Base-by-base conservation (phyloP, 2,888 invertebrate genomes). In the Cylloceria caligata region DNA sequence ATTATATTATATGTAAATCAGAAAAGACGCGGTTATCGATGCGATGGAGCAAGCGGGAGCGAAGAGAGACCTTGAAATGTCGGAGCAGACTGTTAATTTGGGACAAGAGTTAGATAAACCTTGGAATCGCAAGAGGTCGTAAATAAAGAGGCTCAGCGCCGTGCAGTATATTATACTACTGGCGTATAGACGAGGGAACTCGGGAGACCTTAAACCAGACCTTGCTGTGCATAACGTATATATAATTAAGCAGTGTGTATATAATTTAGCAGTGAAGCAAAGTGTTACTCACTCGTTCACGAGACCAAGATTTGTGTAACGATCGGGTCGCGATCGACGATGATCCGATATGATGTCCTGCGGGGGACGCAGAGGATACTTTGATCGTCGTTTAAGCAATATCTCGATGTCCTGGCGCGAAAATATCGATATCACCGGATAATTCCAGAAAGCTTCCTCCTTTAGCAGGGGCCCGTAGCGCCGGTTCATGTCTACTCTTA, bases 341-440 rank as follows among this genome's bases (percentile, higher is more conserved):
- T 97, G 97, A 87, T 95, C 94, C 64, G 96, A 95, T 27, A 97
- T 95, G 85, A 97, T 96, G 93, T 97, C 97, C 1, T 97, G 97
- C 39, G 97, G 96, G 11, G 98, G 97, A 19, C 98, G 94, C 88
- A 96, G 95, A 0, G 97, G 97, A 88, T 95, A 96, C 90, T 95
- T 96, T 83, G 96, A 95, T 11, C 95, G 95, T 81, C 95, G 94
- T 85, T 95, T 95, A n/a, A 97, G 93, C 16, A 97, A 96, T 36
- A 95, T 95, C 89, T 97, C 97, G 84, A 98, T 95, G 84, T 97
- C 97, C 0, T 93, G 92, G 42, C 95, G 94, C 69, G 96, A 95
- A 34, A 96, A 96, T 69, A 97, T 93, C 85, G 96, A 96, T 57
- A 97, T 95, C 68, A 97, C 94, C 42, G 96, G 95, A 80, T 95